Evolutionary conservation across 2,888 invertebrate genomes (phyloP).

Genomic region (Ornithoptera priamus): DNA sequence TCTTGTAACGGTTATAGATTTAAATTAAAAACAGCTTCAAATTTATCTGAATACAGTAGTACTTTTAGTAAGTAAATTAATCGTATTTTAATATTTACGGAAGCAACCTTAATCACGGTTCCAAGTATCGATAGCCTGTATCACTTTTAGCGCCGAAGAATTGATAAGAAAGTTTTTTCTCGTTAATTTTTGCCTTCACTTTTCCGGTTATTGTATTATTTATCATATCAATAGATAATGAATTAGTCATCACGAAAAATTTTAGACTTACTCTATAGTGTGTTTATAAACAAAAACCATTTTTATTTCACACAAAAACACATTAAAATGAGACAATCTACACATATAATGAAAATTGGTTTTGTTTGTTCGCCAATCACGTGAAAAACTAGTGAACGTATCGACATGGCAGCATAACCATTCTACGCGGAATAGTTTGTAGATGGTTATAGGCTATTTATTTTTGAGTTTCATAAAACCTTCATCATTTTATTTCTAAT

Average conservation of each 20-base stretch:
- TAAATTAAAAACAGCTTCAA: no score
- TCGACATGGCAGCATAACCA: no score
- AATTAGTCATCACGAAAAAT: not conserved
- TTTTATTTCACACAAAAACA: not conserved
- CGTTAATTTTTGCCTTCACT: not conserved
- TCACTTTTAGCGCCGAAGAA: not conserved
- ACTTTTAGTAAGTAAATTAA: not conserved
- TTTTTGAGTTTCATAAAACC: no score
- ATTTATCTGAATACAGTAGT: no score
- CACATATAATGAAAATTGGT: no score
- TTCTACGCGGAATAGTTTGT: no score
- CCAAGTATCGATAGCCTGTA: not conserved
- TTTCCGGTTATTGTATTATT: constrained; percentile 6
- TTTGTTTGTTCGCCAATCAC: no score
- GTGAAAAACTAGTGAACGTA: no score
- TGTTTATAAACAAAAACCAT: not conserved
- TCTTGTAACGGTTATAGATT: no score
- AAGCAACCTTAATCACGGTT: constrained; percentile 1
- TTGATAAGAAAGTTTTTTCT: not conserved
- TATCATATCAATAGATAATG: not conserved
- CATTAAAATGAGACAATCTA: not conserved
- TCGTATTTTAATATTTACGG: constrained; percentile 4
- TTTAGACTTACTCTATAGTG: not conserved
- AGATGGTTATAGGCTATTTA: no score
- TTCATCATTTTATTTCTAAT: no score